A percentile compares a stretch with the other conserved stretches of the same genome.
Conservation (phyloP, 23 tunicate genomes). For the Styela clava region DNA sequence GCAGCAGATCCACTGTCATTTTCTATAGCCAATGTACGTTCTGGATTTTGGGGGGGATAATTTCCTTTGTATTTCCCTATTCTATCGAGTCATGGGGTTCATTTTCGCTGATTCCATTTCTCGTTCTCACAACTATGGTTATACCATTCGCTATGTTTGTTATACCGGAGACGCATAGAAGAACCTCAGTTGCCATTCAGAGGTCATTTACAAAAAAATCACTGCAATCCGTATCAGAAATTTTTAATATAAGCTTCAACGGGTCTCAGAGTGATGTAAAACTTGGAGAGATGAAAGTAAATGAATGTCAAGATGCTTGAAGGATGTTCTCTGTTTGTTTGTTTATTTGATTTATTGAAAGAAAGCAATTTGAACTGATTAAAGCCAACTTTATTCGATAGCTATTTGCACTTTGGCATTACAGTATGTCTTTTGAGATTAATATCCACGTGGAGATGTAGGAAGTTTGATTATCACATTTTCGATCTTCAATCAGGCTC, state of each 20-base stretch:
- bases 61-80: slow-evolving; percentile 30
- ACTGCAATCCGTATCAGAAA: not conserved
- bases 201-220: not conserved
- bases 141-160: not conserved
- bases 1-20: slow-evolving; percentile 28
- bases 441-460: too few relatives aligned
- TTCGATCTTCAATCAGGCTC: too few relatives aligned
- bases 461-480: too few relatives aligned
- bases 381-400: not conserved
- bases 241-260: not conserved
- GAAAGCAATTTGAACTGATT: not conserved
- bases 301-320: too few relatives aligned
- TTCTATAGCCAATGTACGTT: slow-evolving; percentile 3
- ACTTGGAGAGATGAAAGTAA: not conserved
- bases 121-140: not conserved
- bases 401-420: not conserved
- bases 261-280: not conserved
- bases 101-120: slow-evolving; percentile 30
- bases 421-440: not conserved
- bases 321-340: too few relatives aligned
- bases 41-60: slow-evolving; percentile 24
- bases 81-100: slow-evolving; percentile 25
- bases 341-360: not conserved
- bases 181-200: not conserved
- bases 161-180: not conserved